phyloP scores from a whole-genome alignment of 2,888 invertebrate genomes.

The Clepsis dumicolana region DNA sequence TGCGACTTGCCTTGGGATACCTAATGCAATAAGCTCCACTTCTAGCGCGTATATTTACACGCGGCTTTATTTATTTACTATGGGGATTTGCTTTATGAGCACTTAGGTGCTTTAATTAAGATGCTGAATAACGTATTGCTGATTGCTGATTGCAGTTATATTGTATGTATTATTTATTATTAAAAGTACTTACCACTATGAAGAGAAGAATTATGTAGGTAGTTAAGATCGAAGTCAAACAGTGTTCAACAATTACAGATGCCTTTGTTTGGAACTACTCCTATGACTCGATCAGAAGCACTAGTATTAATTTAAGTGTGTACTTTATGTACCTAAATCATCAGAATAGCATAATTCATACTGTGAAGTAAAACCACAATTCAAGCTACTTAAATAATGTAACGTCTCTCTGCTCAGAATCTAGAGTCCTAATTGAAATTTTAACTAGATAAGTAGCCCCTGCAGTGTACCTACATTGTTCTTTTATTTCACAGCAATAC shows the following conservation, averaged over 20 bases:
- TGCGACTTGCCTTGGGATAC: constrained; percentile 75
- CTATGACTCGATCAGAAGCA: no score
- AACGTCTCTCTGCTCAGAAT: background rate
- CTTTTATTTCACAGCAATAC: constrained; percentile 17
- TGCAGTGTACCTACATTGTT: background rate
- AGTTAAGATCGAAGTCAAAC: no score
- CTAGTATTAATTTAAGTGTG: no score
- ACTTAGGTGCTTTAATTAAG: constrained; percentile 35
- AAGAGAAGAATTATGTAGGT: no score
- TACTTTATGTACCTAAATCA: no score
- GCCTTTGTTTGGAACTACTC: no score
- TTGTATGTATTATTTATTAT: no score
- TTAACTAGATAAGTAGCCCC: background rate
- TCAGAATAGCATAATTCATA: no score
- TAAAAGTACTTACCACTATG: no score
- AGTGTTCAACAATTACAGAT: no score
- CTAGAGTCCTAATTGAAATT: background rate
- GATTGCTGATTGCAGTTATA: background rate
- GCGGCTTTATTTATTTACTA: constrained; percentile 43
- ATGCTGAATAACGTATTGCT: constrained; percentile 21
- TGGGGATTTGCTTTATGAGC: constrained; percentile 37
- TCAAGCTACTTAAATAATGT: background rate
- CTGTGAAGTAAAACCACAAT: no score
- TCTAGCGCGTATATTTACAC: constrained; percentile 50
- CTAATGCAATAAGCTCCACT: constrained; percentile 73